phyloP scores from a whole-genome alignment of 2,797 vertebrate species.

The Malurus leucopterus region DNA sequence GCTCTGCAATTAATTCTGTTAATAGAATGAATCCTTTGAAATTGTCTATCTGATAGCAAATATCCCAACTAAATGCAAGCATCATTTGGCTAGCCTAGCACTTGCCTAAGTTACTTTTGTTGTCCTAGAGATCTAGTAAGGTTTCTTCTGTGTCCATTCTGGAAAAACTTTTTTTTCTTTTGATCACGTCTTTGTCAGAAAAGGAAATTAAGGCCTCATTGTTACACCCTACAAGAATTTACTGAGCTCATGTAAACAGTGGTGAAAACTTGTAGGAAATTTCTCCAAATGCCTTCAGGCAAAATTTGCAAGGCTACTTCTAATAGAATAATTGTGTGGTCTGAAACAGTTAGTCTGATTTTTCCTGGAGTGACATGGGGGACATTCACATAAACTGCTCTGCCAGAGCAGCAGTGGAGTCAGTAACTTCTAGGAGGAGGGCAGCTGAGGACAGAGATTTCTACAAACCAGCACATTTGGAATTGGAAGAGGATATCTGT shows the following conservation, averaged over 20 bases:
- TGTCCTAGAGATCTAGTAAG: not conserved
- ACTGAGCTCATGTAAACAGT: not conserved
- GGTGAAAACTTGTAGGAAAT: not conserved
- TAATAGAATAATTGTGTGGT: not conserved
- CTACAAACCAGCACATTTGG: not conserved
- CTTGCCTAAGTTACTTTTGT: not conserved
- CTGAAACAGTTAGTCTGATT: not conserved
- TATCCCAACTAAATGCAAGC: not conserved
- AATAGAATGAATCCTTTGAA: not conserved
- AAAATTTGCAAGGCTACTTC: conserved; percentile 20
- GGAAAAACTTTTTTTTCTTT: not conserved
- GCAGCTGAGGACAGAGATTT: conserved; percentile 1
- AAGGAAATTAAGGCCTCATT: not conserved
- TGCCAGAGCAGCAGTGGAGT: not conserved
- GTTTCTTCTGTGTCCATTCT: not conserved
- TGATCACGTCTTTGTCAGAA: not conserved
- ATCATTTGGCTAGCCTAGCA: not conserved
- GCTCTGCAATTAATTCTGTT: not conserved
- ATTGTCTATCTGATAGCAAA: rapidly evolving
- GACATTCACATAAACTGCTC: not conserved
- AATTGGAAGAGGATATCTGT: not conserved
- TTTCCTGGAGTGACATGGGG: not conserved
- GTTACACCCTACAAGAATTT: not conserved
- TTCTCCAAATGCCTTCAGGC: not conserved
- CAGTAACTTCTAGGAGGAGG: not conserved